Evolutionary conservation across 2,113 vertebrate genomes (phyloP).

Genomic region (Oncorhynchus clarkii): DNA sequence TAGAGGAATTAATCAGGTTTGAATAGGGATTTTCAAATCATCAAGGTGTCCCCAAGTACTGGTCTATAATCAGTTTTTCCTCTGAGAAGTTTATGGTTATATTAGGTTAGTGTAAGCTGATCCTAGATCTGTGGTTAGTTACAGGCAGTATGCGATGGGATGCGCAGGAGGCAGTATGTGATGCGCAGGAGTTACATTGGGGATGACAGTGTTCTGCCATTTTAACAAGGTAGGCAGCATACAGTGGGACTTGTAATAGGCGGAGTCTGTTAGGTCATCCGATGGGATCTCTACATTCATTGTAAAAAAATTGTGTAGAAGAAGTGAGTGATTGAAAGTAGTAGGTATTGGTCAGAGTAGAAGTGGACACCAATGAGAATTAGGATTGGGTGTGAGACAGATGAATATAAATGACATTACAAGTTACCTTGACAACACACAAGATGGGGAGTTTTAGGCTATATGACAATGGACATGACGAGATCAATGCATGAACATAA

Average conservation of each 20-base stretch:
- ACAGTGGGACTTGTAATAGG: not conserved
- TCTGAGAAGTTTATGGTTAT: too few species aligned
- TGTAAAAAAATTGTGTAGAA: not conserved
- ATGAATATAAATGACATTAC: not conserved
- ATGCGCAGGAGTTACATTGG: too few species aligned
- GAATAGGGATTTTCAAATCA: not conserved
- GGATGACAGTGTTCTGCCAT: too few species aligned
- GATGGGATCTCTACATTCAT: not conserved
- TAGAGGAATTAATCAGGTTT: not conserved
- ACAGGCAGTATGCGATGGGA: too few species aligned
- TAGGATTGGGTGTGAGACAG: not conserved
- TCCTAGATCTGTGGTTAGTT: too few species aligned
- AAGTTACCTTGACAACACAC: not conserved
- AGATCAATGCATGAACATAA: conserved; percentile 15
- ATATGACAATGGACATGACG: conserved; percentile 21
- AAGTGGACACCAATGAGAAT: not conserved
- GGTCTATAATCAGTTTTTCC: too few species aligned
- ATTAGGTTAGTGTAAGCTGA: too few species aligned
- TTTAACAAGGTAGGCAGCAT: not conserved
- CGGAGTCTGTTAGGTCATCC: not conserved
- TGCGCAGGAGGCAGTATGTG: too few species aligned
- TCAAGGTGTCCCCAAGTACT: too few species aligned
- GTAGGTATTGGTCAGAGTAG: not conserved
- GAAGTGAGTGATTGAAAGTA: not conserved
- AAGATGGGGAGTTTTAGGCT: conserved; percentile 4